Percentiles rank a stretch among this genome's conserved stretches.
These are phyloP conservation scores for Aurelia sp. DNA, from an alignment of 30 jellyfish, hydroid and myxozoan species.

Conservation along the genomic window DNA sequence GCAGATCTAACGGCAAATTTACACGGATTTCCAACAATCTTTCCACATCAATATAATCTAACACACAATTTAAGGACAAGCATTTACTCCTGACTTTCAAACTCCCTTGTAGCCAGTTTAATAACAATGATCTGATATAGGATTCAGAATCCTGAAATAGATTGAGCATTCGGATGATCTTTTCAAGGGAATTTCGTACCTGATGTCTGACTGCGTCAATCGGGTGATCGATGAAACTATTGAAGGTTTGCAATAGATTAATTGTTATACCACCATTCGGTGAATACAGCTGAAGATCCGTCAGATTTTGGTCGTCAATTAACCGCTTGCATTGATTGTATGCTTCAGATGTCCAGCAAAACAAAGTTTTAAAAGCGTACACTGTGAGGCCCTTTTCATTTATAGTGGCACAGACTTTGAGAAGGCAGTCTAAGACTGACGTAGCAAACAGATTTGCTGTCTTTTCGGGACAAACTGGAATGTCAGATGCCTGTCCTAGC, in stretches of 20 bases:
- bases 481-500: too few species aligned
- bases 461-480: background rate
- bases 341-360: conserved; percentile 73
- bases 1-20: conserved; percentile 54
- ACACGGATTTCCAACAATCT: conserved; percentile 32
- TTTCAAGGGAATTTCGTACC: conserved; percentile 60
- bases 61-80: conserved; percentile 43
- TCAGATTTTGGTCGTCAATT: background rate
- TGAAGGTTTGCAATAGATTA: conserved; percentile 40
- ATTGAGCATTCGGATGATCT: conserved; percentile 55
- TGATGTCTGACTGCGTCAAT: conserved; percentile 92
- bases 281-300: conserved; percentile 7
- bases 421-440: conserved; percentile 22
- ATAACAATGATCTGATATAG: conserved; percentile 14
- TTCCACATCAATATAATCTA: conserved; percentile 25
- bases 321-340: conserved; percentile 30
- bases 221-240: conserved; percentile 75
- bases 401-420: conserved; percentile 39
- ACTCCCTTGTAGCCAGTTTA: conserved; percentile 34
- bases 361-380: conserved; percentile 58
- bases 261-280: conserved; percentile 29
- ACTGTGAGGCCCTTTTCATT: conserved; percentile 71
- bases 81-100: conserved; percentile 72
- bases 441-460: conserved; percentile 9
- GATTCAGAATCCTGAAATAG: conserved; percentile 72